Evolutionary conservation across 2,797 vertebrate genomes (phyloP), one percentile per base, ranked within the genome.

Genomic region (Enteromius viviparus): DNA sequence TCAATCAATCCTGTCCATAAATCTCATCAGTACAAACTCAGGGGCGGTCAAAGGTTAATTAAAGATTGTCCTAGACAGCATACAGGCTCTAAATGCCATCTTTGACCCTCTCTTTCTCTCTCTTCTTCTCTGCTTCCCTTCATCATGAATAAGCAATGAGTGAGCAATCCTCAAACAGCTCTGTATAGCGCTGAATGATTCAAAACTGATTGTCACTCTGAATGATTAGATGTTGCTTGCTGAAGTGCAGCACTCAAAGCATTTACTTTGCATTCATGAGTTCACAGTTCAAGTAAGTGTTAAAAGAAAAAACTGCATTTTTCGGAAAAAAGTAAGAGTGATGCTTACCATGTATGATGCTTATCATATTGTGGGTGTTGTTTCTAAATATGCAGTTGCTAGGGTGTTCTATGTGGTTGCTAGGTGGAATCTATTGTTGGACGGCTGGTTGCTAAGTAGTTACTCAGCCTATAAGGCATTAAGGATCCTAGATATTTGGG

Each of bases 1-100:
- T 71, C 93, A 90, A 92, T 91, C 90, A 88, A 68, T 69, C 53
- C 60, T 34, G 6, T 79, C 34, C 83, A 47, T 60, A 82, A 80
- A 60, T 87, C 76, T 92, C 89, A 92, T 91, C 91, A 87, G 88
- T 84, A 88, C 92, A 91, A 92, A 91, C 85, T 89, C 84, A 89
- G 90, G 83, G 86, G 58, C 34, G 66, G 62, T 84, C 80, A 37
- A 40, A 23, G 76, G 68, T 82, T 89, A 90, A 89, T 89, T 60
- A 4, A 70, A 81, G 86, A 51, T 12, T 87, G 90, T 91, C 90
- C 90, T 23, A 91, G 89, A 91, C 90, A 60, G 84, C 34, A 47
- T 87, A 83, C 89, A 81, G 29, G 37, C 90, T 89, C 86, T 89
- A 90, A 91, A 89, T 89, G 83, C 87, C 49, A 49, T 76, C 86